These are phyloP conservation scores for Pachymerium ferrugineum DNA, from an alignment of 2,888 invertebrate genomes.

Conservation along the genomic window DNA sequence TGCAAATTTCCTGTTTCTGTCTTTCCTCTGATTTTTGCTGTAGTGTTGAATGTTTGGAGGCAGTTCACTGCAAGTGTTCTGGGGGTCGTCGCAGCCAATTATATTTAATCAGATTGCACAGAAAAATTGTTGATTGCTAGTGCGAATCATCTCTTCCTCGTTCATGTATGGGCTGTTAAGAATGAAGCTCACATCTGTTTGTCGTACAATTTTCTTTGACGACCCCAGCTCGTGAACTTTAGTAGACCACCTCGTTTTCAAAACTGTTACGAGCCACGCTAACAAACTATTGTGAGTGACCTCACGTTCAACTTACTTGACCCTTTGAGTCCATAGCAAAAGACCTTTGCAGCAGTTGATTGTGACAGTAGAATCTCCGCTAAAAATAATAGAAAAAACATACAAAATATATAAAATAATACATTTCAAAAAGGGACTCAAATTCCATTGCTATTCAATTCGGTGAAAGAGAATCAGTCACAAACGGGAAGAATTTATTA, in stretches of 20 bases:
- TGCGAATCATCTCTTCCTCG: not conserved
- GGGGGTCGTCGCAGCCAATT: not conserved
- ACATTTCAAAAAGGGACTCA: not conserved
- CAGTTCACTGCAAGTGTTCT: not conserved
- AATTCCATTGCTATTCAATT: no score
- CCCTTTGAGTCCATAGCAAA: slow-evolving; percentile 37
- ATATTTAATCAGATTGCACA: not conserved
- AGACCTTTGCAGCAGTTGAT: slow-evolving; percentile 36
- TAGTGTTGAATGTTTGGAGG: not conserved
- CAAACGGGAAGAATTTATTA: no score
- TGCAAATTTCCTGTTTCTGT: not conserved
- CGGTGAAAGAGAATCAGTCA: no score
- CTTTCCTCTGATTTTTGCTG: not conserved
- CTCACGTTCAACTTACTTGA: slow-evolving; percentile 32
- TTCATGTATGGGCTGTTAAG: not conserved
- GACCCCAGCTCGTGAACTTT: not conserved
- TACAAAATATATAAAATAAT: not conserved
- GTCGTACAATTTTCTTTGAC: not conserved
- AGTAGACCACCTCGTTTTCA: not conserved
- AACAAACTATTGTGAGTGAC: not conserved
- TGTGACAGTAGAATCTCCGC: slow-evolving; percentile 35
- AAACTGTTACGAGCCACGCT: not conserved
- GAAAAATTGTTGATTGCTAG: slow-evolving; percentile 6
- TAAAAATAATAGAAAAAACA: slow-evolving; percentile 31
- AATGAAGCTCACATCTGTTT: slow-evolving; percentile 9